Base-by-base conservation (phyloP, 2,888 invertebrate genomes). In the Drosophila macrothrix region DNA sequence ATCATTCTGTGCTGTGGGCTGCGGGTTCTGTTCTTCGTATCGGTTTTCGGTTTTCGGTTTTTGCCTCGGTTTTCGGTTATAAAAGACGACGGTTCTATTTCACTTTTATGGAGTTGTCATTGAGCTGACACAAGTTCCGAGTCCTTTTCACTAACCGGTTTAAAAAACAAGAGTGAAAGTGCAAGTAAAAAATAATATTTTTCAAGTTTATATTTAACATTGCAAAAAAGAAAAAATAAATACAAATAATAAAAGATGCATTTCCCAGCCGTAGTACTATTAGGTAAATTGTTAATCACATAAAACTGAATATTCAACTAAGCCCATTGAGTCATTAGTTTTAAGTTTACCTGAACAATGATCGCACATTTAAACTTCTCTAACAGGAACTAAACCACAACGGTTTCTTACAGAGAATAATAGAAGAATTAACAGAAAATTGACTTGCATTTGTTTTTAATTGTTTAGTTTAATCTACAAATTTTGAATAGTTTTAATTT, bases 1-100 rank as follows among this genome's bases (percentile, higher is more conserved):
- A 91, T 90, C 92, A 88, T 90, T 92, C 83, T 90, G 92, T 91
- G 90, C 92, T 87, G 90, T 88, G 86, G 89, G 87, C 85, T 85
- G 88, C 90, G 92, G 76, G 83, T 88, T 83, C 85, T 74, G 74
- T 75, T 89, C 85, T 89, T 84, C 69, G 88, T 59, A 58, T 67
- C 80, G 64, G 54, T 35, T 35, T 35, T 64, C 80, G 64, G 54
- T 5, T 16, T 35, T 33, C 33, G 33, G 33, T 12, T 43, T 68
- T 70, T 56, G 61, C 54, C 67, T 78, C 61, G 64, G 61, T 43
- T 63, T 66, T 56, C 56, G 52, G 53, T 86, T 86, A 90, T 90
- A 90, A 86, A 90, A 86, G 89, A 77, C 79, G 69, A 62, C 75
- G 79, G 41, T 71, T 68, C 68, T 61, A 55, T 69, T 75, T 56